Base-by-base conservation (phyloP, 2,888 invertebrate species). In the Brachyopa scutellaris region DNA sequence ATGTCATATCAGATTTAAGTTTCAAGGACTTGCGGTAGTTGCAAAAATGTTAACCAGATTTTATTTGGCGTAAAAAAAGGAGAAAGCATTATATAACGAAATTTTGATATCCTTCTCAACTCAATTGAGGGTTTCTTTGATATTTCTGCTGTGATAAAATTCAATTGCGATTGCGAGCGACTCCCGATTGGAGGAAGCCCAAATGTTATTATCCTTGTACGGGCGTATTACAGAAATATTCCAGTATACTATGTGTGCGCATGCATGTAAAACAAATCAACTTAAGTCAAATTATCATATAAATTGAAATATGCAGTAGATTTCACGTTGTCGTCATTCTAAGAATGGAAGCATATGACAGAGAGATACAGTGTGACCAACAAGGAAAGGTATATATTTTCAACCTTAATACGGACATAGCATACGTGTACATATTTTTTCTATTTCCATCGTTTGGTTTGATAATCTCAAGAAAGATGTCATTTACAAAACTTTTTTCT, bases 251-350 rank as follows among this genome's bases (percentile, higher is more conserved):
- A 33, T 38, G 23, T 31, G 45, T 29, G n/a, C 8, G 47, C 51
- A 49, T 67, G 53, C 67, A 73, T 74, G 55, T 57, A 67, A 55
- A 57, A 57, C 62, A 69, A 80, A 80, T 74, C 70, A 64, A 77
- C 40, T 74, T 80, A 74, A 80, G 80, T 74, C 36, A 69, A 74
- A 80, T 80, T 80, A 80, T 74, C 80, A 80, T 80, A 80, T 74
- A 80, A 80, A 80, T 80, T 80, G 80, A 62, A 74, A 80, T 69
- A 73, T 55, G 51, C 64, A 67, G 45, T 36, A 49, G 51, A 51
- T 21, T 42, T 26, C 62, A 64, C 33, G 51, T 57, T 29, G 55
- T 66, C n/a, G 29, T 26, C 19, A 38, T 45, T 45, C 7, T 2
- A 1, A n/a, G 6, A 9, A 45, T 8, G 36, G 19, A 11, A 57